Percentiles rank a stretch among this genome's conserved stretches.
phyloP scores from a whole-genome alignment of 2,797 vertebrate genomes.

The Neomorphus geoffroyi region DNA sequence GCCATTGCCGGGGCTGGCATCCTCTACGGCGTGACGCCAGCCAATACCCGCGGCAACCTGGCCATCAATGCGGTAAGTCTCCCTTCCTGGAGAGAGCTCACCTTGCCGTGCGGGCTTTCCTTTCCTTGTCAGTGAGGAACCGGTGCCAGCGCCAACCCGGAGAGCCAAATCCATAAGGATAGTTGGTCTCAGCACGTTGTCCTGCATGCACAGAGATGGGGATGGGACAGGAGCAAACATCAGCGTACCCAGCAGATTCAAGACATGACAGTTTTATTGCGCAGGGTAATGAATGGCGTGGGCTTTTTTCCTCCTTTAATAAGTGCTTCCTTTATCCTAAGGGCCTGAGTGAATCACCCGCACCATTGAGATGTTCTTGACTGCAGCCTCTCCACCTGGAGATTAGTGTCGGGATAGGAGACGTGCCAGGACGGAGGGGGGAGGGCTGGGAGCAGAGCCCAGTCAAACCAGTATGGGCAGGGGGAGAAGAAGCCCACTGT shows the following conservation, averaged over 20 bases:
- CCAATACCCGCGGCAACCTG: constrained; percentile 74
- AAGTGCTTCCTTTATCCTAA: constrained; percentile 47
- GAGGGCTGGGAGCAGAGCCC: neutral
- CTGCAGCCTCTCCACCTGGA: constrained; percentile 25
- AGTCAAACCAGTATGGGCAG: neutral
- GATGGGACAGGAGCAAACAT: neutral
- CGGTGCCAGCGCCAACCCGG: fast-evolving
- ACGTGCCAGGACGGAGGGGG: neutral
- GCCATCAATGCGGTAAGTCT: constrained; percentile 79
- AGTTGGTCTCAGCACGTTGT: neutral
- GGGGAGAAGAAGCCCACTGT: neutral
- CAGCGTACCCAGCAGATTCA: neutral
- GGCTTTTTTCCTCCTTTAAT: constrained; percentile 19
- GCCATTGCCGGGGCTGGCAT: constrained; percentile 77
- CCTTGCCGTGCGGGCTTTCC: fast-evolving
- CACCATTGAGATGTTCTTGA: constrained; percentile 1
- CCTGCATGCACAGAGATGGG: neutral
- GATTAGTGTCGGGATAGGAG: constrained; percentile 25
- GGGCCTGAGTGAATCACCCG: constrained; percentile 32
- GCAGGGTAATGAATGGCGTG: neutral
- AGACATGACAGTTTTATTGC: constrained; percentile 36
- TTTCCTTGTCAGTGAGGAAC: neutral
- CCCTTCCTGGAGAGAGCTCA: neutral
- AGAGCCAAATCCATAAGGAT: neutral
- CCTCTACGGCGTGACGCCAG: constrained; percentile 73